These are phyloP conservation scores for Ascidia mentula DNA, from an alignment of 23 tunicate genomes.

Conservation along the genomic window DNA sequence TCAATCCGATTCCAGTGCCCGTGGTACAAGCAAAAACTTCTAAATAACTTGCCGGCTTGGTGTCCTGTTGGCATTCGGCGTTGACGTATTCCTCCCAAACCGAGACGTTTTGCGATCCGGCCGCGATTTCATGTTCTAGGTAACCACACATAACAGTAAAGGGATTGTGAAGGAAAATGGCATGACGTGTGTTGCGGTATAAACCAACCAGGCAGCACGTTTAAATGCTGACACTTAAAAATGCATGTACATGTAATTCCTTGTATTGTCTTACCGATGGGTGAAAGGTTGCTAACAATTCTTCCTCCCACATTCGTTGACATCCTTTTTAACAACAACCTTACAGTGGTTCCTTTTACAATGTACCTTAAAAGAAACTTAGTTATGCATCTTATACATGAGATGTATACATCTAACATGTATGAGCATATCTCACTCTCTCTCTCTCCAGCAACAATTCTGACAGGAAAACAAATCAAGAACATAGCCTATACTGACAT, in stretches of 20 bases:
- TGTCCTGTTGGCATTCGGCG: conserved; percentile 47
- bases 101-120: background rate
- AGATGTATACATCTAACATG: background rate
- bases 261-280: background rate
- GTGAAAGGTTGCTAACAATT: background rate
- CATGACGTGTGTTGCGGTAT: background rate
- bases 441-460: too few species aligned
- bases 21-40: conserved; percentile 51
- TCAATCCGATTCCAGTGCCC: conserved; percentile 61
- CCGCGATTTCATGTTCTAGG: background rate
- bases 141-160: too few species aligned
- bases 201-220: background rate
- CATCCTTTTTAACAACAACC: too few species aligned
- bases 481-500: too few species aligned
- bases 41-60: conserved; percentile 18
- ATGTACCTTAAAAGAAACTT: too few species aligned
- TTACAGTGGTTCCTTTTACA: too few species aligned
- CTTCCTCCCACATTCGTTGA: too few species aligned
- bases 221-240: too few species aligned
- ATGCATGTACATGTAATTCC: background rate
- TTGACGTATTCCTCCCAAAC: conserved; percentile 10
- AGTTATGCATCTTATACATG: too few species aligned
- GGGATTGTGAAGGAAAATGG: too few species aligned
- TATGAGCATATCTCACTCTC: background rate
- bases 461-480: too few species aligned